These are phyloP conservation scores for Hypomecis atomaria DNA, from an alignment of 2,888 invertebrate species.

Conservation along the genomic window DNA sequence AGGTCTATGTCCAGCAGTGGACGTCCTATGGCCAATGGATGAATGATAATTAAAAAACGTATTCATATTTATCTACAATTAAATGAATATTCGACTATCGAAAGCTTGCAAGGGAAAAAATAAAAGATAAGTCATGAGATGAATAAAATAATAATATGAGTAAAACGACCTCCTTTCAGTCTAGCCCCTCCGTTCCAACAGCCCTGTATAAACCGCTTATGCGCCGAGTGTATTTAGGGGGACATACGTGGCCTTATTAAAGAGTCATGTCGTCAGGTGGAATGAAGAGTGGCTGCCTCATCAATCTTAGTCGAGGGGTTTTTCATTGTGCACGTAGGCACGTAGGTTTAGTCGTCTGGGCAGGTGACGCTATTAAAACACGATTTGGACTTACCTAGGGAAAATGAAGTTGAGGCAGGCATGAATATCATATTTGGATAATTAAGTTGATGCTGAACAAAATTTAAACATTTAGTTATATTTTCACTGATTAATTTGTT, in stretches of 20 bases:
- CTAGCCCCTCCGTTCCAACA: neutral
- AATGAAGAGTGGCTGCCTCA: conserved; percentile 19
- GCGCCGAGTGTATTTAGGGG: conserved; percentile 24
- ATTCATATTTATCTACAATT: no score
- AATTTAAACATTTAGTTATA: no score
- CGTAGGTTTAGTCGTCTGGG: conserved; percentile 6
- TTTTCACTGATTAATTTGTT: no score
- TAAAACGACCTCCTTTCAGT: neutral
- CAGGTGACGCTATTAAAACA: conserved; percentile 11
- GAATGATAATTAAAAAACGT: no score
- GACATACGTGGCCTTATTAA: conserved; percentile 31
- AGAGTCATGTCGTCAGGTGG: conserved; percentile 30
- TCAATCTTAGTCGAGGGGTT: conserved; percentile 23
- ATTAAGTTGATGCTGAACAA: neutral
- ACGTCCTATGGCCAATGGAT: no score
- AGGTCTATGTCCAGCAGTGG: no score
- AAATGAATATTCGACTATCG: no score
- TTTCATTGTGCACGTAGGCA: conserved; percentile 14
- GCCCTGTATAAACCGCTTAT: conserved; percentile 24
- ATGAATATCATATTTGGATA: neutral
- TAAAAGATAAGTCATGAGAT: no score
- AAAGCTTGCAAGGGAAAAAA: no score
- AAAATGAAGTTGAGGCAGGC: neutral
- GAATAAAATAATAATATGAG: neutral
- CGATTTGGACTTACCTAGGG: conserved; percentile 5